These are phyloP conservation scores for Aspidapion aeneum DNA, from an alignment of 2,888 invertebrate genomes.

Conservation along the genomic window DNA sequence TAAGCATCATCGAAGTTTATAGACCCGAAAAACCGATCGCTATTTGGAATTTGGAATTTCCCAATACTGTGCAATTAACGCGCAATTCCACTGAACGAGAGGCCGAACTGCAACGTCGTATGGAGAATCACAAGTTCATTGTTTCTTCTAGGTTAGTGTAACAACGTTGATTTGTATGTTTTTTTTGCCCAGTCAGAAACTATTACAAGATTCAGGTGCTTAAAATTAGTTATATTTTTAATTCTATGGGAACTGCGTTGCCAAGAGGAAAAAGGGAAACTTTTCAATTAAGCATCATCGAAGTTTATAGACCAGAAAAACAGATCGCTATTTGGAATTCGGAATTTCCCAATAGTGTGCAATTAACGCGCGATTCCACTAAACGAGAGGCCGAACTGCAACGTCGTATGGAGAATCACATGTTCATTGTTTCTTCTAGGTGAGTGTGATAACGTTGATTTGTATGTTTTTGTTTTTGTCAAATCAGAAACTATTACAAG, in stretches of 20 bases:
- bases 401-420: conserved; percentile 18
- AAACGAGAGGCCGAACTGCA: conserved; percentile 21
- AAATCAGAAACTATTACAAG: too few species aligned
- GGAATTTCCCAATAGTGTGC: conserved; percentile 9
- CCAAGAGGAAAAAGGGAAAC: conserved; percentile 15
- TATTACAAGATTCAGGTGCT: too few species aligned
- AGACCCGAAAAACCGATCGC: conserved; percentile 17
- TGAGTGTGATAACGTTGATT: too few species aligned
- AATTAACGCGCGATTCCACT: conserved; percentile 19
- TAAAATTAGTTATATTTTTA: too few species aligned
- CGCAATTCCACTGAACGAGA: conserved; percentile 22
- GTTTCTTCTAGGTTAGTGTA: conserved; percentile 19
- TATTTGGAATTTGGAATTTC: conserved; percentile 15
- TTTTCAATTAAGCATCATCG: conserved; percentile 16
- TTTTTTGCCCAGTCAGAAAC: too few species aligned
- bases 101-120: conserved; percentile 16
- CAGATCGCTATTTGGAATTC: conserved; percentile 20
- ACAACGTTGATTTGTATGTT: too few species aligned
- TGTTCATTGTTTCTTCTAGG: conserved; percentile 26
- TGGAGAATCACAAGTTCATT: conserved; percentile 22
- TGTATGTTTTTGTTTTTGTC: too few species aligned
- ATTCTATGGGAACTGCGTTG: conserved; percentile 12
- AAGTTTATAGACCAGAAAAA: conserved; percentile 13
- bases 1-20: conserved; percentile 14
- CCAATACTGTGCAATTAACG: conserved; percentile 11